phyloP scores from a whole-genome alignment of 1,140 invertebrate species.

The Diachasmimorpha longicaudata region DNA sequence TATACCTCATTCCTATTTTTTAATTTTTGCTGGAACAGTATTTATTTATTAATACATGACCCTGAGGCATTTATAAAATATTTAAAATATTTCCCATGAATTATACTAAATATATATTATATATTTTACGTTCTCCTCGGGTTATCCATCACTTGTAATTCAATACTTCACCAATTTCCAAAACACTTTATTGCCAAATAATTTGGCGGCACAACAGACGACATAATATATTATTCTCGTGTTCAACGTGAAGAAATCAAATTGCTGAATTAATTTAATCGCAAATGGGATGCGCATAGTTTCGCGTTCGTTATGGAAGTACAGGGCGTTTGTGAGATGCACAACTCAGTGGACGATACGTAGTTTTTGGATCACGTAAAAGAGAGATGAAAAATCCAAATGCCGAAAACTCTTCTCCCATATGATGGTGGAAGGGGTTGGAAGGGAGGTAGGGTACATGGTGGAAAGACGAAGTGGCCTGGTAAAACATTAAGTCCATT shows the following conservation, averaged over 20 bases:
- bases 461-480: slow-evolving; percentile 30
- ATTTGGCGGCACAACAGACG: slow-evolving; percentile 19
- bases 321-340: not conserved
- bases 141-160: not conserved
- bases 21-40: no score
- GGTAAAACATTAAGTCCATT: slow-evolving; percentile 51
- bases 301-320: slow-evolving; percentile 32
- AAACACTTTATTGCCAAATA: slow-evolving; percentile 21
- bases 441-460: slow-evolving; percentile 33
- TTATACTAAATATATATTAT: no score
- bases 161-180: not conserved
- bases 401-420: slow-evolving; percentile 12
- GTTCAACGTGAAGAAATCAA: slow-evolving; percentile 28
- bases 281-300: slow-evolving; percentile 31
- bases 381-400: not conserved
- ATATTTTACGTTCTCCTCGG: not conserved
- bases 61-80: no score
- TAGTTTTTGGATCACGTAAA: not conserved
- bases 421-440: slow-evolving; percentile 29
- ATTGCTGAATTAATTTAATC: slow-evolving; percentile 34
- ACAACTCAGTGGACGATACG: not conserved
- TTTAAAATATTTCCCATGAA: no score
- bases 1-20: no score
- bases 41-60: no score
- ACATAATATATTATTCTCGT: slow-evolving; percentile 18